phyloP scores from a whole-genome alignment of 1,140 invertebrate species.

The Drosophila sp. region DNA sequence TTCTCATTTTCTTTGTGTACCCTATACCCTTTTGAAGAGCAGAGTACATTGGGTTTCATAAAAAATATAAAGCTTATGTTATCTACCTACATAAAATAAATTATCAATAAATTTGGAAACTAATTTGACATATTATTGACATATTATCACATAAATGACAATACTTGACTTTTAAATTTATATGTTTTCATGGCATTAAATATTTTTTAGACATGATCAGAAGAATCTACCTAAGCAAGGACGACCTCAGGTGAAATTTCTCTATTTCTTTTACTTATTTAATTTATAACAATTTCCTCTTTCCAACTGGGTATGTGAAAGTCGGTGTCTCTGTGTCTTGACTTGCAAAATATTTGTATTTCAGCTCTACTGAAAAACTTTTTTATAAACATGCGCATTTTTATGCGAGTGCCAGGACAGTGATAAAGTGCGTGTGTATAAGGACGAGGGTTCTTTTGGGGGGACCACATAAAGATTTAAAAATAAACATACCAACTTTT shows the following conservation, averaged over 20 bases:
- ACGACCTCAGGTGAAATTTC: too few relatives aligned
- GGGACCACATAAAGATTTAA: constrained; percentile 1
- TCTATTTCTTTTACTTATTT: too few relatives aligned
- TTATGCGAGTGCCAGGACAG: constrained; percentile 23
- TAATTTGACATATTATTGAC: too few relatives aligned
- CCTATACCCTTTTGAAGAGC: constrained; percentile 16
- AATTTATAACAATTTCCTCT: too few relatives aligned
- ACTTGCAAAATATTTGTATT: not conserved
- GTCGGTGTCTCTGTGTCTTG: not conserved
- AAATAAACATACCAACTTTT: constrained; percentile 13
- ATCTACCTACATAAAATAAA: too few relatives aligned
- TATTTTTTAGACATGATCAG: too few relatives aligned
- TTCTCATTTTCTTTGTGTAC: constrained; percentile 15
- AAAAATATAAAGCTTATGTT: too few relatives aligned
- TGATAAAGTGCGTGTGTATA: not conserved
- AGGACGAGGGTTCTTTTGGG: constrained; percentile 10
- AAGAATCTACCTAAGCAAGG: too few relatives aligned
- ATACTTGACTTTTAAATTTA: too few relatives aligned
- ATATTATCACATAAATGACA: too few relatives aligned
- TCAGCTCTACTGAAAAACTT: constrained; percentile 44
- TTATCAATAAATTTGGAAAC: too few relatives aligned
- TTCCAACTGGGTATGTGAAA: not conserved
- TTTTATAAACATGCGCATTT: constrained; percentile 58
- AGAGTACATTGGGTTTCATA: not conserved
- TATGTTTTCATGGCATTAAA: too few relatives aligned